Evolutionary conservation across 2,888 invertebrate genomes (phyloP).

Genomic region (Syrista parreyssii): DNA sequence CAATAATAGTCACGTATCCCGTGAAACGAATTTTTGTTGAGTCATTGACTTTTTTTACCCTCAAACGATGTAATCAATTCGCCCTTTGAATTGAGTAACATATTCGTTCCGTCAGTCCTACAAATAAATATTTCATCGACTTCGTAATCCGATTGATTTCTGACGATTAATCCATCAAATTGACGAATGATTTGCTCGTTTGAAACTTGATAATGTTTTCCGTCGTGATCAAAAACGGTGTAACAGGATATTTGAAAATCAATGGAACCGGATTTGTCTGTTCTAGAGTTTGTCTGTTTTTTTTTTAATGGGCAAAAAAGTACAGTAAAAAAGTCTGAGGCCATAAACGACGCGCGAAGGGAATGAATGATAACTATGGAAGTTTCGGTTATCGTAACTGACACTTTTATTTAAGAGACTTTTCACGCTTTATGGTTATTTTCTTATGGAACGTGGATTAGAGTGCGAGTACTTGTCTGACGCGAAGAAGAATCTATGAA

Average conservation of each 20-base stretch:
- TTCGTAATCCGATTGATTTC: slow-evolving; percentile 51
- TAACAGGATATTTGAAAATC: slow-evolving; percentile 23
- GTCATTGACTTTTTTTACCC: slow-evolving; percentile 34
- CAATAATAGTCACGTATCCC: neutral
- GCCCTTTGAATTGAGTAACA: slow-evolving; percentile 48
- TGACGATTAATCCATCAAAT: slow-evolving; percentile 54
- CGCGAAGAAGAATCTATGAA: neutral
- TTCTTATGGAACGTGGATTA: neutral
- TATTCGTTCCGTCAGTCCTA: slow-evolving; percentile 55
- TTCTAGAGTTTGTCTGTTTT: neutral
- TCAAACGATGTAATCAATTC: slow-evolving; percentile 51
- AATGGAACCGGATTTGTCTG: neutral
- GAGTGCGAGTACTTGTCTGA: neutral
- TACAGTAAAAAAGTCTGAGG: neutral
- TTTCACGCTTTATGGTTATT: neutral
- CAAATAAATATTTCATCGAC: slow-evolving; percentile 53
- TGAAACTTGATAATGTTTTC: slow-evolving; percentile 48
- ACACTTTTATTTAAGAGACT: neutral
- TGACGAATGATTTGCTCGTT: slow-evolving; percentile 47
- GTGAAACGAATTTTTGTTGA: neutral
- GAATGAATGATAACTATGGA: neutral
- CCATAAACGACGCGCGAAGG: neutral
- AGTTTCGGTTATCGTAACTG: neutral
- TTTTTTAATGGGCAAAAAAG: neutral
- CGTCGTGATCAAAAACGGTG: slow-evolving; percentile 49